Evolutionary conservation across 2,888 invertebrate species (phyloP), one percentile per base, ranked within the genome.

Genomic region (Micropterix aruncella): DNA sequence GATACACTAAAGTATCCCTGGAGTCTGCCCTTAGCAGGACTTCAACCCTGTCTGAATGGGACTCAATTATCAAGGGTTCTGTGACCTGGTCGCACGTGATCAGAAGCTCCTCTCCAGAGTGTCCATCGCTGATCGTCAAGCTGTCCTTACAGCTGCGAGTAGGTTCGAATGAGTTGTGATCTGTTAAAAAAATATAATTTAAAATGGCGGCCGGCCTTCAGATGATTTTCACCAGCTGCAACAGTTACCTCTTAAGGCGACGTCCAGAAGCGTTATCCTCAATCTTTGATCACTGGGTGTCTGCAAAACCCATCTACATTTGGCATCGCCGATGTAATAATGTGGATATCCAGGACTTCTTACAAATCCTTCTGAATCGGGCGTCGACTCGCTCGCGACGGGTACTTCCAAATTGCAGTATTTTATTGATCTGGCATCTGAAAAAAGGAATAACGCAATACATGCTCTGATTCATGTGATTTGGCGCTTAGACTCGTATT

Each of bases 291-390:
- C 77, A 0, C 71, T 68, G 40, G 75, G 64, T 1, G 77, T 78
- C 39, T 62, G 63, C 44, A 86, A 69, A 47, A 68, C 70, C 84
- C 84, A 85, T 37, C 73, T 69, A 57, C 86, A 86, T 51, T 74
- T 60, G 57, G 57, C 60, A 37, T 75, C 75, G 0, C 81, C 83
- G 12, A 81, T 70, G 57, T 85, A 85, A 62, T 75, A 83, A 52
- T 79, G 72, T 0, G 86, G 85, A 60, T 84, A 86, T 4, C 84
- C 85, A 0, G 85, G 85, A 49, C 77, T 79, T 27, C 76, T 71
- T 50, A 80, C 73, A 59, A 80, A 80, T 2, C 81, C 82, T 56
- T 80, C 77, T 46, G 70, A 68, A 44, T 65, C 64, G 14, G 61
- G 56, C 1, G 69, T 67, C 27, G 58, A 55, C 27, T 56, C 62